phyloP scores from a whole-genome alignment of 2,797 vertebrate species.

The Pantherophis alleghaniensis region DNA sequence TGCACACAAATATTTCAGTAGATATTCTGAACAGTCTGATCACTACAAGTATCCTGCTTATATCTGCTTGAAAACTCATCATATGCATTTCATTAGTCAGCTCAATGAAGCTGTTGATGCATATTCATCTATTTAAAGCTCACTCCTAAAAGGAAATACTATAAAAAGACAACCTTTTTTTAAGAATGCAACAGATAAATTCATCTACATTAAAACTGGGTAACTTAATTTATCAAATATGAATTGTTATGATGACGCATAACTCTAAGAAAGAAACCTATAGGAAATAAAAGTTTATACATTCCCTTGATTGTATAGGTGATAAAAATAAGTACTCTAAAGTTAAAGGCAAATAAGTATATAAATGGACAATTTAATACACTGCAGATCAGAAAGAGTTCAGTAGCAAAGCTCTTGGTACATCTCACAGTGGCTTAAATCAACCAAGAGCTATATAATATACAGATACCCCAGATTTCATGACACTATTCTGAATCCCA shows the following conservation, averaged over 20 bases:
- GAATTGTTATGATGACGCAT: background rate
- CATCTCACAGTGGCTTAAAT: background rate
- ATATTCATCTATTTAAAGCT: slow-evolving; percentile 16
- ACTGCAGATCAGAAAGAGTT: background rate
- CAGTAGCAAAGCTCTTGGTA: background rate
- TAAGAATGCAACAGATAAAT: background rate
- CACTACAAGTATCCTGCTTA: background rate
- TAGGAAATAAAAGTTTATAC: background rate
- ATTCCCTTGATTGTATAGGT: background rate
- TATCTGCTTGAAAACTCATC: slow-evolving; percentile 7
- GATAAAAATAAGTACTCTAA: background rate
- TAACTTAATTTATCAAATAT: background rate
- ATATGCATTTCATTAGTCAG: background rate
- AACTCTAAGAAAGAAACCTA: background rate
- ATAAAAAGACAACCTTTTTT: background rate
- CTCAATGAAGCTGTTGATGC: slow-evolving; percentile 19
- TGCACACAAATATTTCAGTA: slow-evolving; percentile 16
- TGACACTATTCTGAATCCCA: background rate
- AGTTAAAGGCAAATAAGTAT: background rate
- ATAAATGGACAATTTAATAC: background rate
- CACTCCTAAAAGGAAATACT: background rate
- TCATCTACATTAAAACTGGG: background rate
- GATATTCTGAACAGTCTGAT: slow-evolving; percentile 9
- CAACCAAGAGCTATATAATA: background rate
- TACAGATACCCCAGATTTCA: background rate